Evolutionary conservation across 2,888 invertebrate species (phyloP).

Genomic region (Bimastos eiseni): DNA sequence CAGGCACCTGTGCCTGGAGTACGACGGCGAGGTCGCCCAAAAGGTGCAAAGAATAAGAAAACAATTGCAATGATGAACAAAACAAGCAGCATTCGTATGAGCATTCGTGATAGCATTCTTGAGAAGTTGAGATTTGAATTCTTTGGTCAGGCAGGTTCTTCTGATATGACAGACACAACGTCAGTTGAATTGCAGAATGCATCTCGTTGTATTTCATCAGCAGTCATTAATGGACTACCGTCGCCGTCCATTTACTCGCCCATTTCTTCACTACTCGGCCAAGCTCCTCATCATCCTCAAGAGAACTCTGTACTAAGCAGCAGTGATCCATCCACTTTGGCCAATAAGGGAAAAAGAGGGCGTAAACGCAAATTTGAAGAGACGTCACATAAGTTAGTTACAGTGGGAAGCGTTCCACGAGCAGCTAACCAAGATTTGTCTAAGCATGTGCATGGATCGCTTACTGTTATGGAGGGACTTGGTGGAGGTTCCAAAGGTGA

Average conservation of each 20-base stretch:
- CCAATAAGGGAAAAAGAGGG: background rate
- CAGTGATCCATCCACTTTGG: background rate
- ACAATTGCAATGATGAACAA: conserved; percentile 13
- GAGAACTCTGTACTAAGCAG: background rate
- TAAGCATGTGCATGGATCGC: background rate
- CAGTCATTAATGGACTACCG: background rate
- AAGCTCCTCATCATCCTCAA: background rate
- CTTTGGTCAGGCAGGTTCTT: background rate
- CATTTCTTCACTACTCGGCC: background rate
- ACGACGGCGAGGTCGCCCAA: conserved; percentile 7
- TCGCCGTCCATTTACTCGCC: background rate
- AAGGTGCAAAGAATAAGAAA: conserved; percentile 13
- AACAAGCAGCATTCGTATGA: background rate
- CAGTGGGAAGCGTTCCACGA: background rate
- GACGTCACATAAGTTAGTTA: background rate
- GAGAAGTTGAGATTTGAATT: conserved; percentile 13
- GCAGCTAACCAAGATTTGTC: background rate
- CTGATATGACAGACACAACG: background rate
- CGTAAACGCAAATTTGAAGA: background rate
- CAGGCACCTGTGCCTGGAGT: background rate
- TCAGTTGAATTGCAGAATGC: background rate
- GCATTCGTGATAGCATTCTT: conserved; percentile 16
- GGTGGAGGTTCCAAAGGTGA: background rate
- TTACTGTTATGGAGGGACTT: background rate
- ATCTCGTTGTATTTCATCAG: background rate